Conservation (phyloP, 2,797 vertebrate genomes). For the Mus caroli region DNA sequence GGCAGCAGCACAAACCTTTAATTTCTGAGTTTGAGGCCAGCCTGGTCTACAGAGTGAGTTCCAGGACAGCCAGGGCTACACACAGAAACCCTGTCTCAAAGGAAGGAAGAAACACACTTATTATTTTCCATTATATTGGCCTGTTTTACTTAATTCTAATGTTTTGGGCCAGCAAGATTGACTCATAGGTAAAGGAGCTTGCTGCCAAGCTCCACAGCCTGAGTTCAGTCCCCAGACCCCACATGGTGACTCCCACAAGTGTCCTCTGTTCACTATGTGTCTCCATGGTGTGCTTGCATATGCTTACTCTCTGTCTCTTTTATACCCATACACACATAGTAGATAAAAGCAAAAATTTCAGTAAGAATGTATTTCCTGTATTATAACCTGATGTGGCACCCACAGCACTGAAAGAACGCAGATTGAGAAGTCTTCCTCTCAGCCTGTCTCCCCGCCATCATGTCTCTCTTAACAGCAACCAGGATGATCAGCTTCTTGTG, state of each 20-base stretch:
- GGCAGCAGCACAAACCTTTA: neutral
- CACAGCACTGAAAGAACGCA: neutral
- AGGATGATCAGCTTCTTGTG: neutral
- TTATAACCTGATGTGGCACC: constrained; percentile 27
- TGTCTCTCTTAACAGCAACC: neutral
- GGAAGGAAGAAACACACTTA: neutral
- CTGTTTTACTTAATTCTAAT: constrained; percentile 39
- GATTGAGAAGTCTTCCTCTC: neutral
- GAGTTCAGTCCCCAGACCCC: neutral
- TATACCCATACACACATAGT: neutral
- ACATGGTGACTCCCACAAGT: neutral
- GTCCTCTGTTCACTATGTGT: neutral
- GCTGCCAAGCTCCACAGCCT: neutral
- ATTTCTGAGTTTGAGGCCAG: neutral
- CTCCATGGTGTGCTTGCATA: neutral
- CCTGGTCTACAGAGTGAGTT: neutral
- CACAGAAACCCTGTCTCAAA: neutral
- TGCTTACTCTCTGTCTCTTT: neutral
- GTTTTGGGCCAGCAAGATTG: neutral
- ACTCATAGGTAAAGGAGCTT: neutral
- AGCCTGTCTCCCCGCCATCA: neutral
- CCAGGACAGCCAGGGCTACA: neutral
- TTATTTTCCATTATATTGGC: neutral
- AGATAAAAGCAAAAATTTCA: neutral
- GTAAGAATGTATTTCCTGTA: neutral